phyloP scores from a whole-genome alignment of 2,888 invertebrate species.

The Hemithea aestivaria region DNA sequence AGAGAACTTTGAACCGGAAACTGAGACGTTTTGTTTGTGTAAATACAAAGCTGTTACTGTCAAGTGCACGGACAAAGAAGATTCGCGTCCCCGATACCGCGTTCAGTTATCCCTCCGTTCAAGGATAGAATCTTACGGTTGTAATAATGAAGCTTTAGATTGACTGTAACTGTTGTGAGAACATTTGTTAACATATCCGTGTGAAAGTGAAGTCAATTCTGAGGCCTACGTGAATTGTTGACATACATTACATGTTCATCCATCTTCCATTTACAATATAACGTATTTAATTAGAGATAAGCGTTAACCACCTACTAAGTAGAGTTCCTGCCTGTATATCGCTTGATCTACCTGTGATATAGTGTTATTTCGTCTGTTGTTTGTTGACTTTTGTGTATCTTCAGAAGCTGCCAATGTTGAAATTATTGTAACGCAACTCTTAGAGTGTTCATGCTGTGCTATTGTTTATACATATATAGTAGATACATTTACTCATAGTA shows the following conservation, averaged over 20 bases:
- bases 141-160: constrained; percentile 44
- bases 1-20: constrained; percentile 68
- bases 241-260: constrained; percentile 35
- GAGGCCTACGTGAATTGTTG: constrained; percentile 60
- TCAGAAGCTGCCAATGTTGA: constrained; percentile 54
- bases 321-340: constrained; percentile 74
- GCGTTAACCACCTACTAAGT: constrained; percentile 51
- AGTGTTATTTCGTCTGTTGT: constrained; percentile 67
- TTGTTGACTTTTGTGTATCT: constrained; percentile 52
- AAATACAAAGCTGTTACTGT: constrained; percentile 76
- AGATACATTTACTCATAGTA: constrained; percentile 27
- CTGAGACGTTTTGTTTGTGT: constrained; percentile 77
- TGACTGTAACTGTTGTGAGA: constrained; percentile 49
- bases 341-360: constrained; percentile 75
- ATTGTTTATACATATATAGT: constrained; percentile 35
- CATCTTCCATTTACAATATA: constrained; percentile 43
- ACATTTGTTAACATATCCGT: constrained; percentile 59
- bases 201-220: constrained; percentile 67
- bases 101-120: constrained; percentile 39
- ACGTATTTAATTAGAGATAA: constrained; percentile 39
- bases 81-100: constrained; percentile 49
- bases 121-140: constrained; percentile 51
- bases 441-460: constrained; percentile 53
- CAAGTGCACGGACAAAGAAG: constrained; percentile 78
- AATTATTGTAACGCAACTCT: constrained; percentile 43